Evolutionary conservation across 2,113 vertebrate species (phyloP).

Genomic region (Hemibates koningsi): DNA sequence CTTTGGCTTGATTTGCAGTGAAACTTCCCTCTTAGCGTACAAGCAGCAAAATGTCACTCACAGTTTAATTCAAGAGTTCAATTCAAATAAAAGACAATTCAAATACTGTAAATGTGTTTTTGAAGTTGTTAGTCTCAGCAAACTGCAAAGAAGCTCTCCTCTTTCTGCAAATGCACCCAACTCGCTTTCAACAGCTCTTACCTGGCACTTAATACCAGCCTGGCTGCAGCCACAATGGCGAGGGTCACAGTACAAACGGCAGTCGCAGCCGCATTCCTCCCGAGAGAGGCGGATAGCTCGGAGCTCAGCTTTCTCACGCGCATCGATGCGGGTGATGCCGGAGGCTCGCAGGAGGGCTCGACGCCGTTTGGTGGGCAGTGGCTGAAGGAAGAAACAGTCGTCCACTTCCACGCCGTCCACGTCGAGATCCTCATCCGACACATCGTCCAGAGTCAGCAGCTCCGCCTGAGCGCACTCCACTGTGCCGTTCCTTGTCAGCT

Average conservation of each 20-base stretch:
- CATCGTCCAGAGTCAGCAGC: conserved; percentile 87
- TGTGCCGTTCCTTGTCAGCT: conserved; percentile 92
- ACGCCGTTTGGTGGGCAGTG: conserved; percentile 90
- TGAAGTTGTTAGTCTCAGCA: neutral
- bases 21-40: neutral
- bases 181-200: conserved; percentile 2
- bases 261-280: conserved; percentile 95
- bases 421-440: conserved; percentile 93
- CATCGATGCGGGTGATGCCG: conserved; percentile 89
- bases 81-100: neutral
- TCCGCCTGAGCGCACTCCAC: conserved; percentile 89
- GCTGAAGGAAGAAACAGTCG: conserved; percentile 96
- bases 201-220: conserved; percentile 97
- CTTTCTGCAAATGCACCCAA: neutral
- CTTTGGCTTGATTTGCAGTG: neutral
- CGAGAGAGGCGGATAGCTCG: conserved; percentile 89
- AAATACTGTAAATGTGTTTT: neutral
- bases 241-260: conserved; percentile 93
- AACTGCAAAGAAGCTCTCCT: neutral
- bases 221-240: conserved; percentile 93
- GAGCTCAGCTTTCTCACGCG: conserved; percentile 90
- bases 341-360: conserved; percentile 88
- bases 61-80: neutral
- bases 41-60: neutral
- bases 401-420: conserved; percentile 92